Evolutionary conservation across 1,140 invertebrate species (phyloP), one percentile per base, ranked within the genome.

Genomic region (Wiebesia pumilae): DNA sequence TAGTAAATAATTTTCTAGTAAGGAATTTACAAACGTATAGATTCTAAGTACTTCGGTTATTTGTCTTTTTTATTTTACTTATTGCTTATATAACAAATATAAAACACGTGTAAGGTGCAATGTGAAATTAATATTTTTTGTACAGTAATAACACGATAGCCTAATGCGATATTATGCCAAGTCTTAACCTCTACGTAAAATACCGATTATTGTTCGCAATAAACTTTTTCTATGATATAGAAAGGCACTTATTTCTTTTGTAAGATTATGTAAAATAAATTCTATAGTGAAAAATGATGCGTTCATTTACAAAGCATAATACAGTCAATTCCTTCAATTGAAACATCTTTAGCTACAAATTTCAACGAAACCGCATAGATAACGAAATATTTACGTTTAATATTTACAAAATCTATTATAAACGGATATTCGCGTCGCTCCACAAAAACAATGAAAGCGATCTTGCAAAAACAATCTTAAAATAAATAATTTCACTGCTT

Each of bases 261-360:
- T 82, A 86, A 81, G 27, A 65, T 85, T 67, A 88, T 82, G 21
- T 84, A 83, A 43, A 80, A 43, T 85, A 80, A 83, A 83, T 40
- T 85, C 69, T 65, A 85, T 30, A 73, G 24, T 83, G 54, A 85
- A 82, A 82, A 77, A 82, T 79, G 24, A 85, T 86, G 84, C 87
- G 81, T 83, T 85, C 80, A 85, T 88, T 85, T 85, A 85, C 87
- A 88, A 88, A 88, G 84, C 84, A 88, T 40, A 85, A 73, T 81
- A 81, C 69, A 84, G 69, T 84, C 73, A 69, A 83, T 83, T 85
- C 47, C 84, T 58, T 71, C 21, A 86, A 81, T 35, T 80, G 62
- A 69, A 54, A 87, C 24, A 65, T 87, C 77, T 71, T 83, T 82
- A 83, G n/a, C 43, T 84, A 84, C 43, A 73, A 75, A 77, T 85